Conservation (phyloP, 2,113 vertebrate genomes). For the Meleagris gallopavo region DNA sequence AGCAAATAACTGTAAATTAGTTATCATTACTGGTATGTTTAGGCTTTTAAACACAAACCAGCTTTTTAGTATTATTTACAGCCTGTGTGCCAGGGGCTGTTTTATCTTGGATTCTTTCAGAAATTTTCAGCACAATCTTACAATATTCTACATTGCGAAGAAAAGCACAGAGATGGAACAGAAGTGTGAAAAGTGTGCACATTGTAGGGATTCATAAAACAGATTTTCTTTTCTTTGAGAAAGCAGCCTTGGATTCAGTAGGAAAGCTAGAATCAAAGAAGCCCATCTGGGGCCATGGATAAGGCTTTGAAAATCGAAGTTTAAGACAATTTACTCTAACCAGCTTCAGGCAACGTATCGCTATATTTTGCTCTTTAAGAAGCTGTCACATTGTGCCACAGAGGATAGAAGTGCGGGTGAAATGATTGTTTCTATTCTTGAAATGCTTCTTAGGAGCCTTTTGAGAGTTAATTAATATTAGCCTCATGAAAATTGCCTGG, state of each 20-base stretch:
- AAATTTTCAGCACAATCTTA: background rate
- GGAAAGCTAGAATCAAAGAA: conserved; percentile 34
- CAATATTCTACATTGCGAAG: background rate
- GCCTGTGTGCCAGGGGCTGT: background rate
- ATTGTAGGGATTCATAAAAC: background rate
- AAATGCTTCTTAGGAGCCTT: conserved; percentile 12
- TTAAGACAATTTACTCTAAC: conserved; percentile 23
- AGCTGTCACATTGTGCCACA: background rate
- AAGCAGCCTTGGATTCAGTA: conserved; percentile 12
- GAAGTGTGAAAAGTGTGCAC: background rate
- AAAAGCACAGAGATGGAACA: background rate
- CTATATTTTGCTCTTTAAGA: conserved; percentile 18
- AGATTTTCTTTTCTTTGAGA: conserved; percentile 1
- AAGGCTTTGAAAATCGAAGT: conserved; percentile 11
- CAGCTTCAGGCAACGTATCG: background rate
- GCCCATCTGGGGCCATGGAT: conserved; percentile 8
- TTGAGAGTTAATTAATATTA: conserved; percentile 51
- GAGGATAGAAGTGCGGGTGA: conserved; percentile 14
- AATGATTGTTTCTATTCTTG: conserved; percentile 2
- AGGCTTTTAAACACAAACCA: background rate
- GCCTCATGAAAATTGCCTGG: background rate
- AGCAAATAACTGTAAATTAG: background rate
- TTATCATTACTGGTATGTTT: background rate
- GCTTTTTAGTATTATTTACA: background rate
- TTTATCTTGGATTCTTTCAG: background rate